These are phyloP conservation scores for Lepidurus couesii DNA, from an alignment of 1,140 invertebrate species.

Conservation along the genomic window DNA sequence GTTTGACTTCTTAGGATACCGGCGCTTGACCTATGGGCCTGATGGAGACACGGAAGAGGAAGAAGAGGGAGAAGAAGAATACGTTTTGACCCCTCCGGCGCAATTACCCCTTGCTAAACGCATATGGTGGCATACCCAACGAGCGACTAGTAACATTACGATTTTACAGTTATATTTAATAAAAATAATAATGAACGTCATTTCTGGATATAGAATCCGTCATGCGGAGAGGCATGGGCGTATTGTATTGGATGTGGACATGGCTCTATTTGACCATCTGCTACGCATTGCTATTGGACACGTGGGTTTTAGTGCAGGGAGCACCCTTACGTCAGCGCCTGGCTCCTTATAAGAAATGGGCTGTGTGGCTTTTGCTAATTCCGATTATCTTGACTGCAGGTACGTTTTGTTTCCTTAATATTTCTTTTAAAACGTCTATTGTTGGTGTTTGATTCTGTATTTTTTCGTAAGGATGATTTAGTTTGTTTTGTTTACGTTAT, in stretches of 20 bases:
- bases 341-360: background rate
- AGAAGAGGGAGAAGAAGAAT: slow-evolving; percentile 22
- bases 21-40: background rate
- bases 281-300: slow-evolving; percentile 28
- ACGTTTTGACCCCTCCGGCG: slow-evolving; percentile 3
- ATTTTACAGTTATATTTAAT: background rate
- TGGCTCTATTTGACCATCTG: slow-evolving; percentile 28
- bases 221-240: background rate
- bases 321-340: background rate
- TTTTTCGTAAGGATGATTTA: too few relatives aligned
- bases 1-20: background rate
- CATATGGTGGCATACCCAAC: background rate
- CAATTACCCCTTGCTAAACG: background rate
- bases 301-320: slow-evolving; percentile 24
- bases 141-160: background rate
- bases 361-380: background rate
- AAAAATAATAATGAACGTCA: background rate
- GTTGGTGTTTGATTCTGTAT: too few relatives aligned
- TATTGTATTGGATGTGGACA: background rate
- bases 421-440: too few relatives aligned
- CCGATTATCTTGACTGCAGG: background rate
- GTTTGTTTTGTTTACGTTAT: too few relatives aligned
- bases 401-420: background rate
- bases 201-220: background rate
- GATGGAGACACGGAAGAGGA: background rate